Evolutionary conservation across 2,888 invertebrate genomes (phyloP), one percentile per base, ranked within the genome.

Genomic region (Calliphora vomitoria): DNA sequence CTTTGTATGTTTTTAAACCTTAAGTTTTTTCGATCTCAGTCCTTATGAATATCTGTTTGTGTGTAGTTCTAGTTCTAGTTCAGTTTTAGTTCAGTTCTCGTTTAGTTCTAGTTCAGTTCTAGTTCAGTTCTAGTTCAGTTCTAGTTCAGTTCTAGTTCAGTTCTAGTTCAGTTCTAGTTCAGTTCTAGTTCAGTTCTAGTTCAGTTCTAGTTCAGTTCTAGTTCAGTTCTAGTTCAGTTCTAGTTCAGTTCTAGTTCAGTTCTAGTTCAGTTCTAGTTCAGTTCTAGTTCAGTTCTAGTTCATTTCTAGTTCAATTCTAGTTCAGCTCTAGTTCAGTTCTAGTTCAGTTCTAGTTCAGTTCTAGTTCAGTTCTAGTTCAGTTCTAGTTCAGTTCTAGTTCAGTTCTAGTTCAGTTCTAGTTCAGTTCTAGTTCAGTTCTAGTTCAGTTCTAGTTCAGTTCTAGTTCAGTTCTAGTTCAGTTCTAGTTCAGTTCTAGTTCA

Each of bases 261-360:
- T 47, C 11, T 6, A 47, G 44, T 47, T 47, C 11, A 47, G 44
- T 47, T 47, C 11, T 6, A 47, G 44, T 47, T 47, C 11, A 47
- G 44, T 47, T 47, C 11, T 6, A 47, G 44, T 47, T 47, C 11
- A 47, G 44, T 47, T n/a, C 1, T 1, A 25, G 25, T 25, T 25
- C 2, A 25, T 1, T 25, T 25, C 2, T 1, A 25, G 25, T 25
- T 25, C 2, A 25, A 2, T 25, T 25, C 2, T 1, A 25, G 25
- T 25, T 25, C 2, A 25, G 25, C 2, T 25, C 2, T 1, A 5
- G 64, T 41, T 38, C 10, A 64, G 41, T 18, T 64, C 10, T 41
- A 11, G 64, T 41, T 64, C 41, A 64, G 38, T 64, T 64, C 10
- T 3, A 64, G 8, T 62, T 62, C n/a, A 62, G n/a, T 18, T 62